These are phyloP conservation scores for Lagopus leucura DNA, from an alignment of 2,113 vertebrate genomes.

Conservation along the genomic window DNA sequence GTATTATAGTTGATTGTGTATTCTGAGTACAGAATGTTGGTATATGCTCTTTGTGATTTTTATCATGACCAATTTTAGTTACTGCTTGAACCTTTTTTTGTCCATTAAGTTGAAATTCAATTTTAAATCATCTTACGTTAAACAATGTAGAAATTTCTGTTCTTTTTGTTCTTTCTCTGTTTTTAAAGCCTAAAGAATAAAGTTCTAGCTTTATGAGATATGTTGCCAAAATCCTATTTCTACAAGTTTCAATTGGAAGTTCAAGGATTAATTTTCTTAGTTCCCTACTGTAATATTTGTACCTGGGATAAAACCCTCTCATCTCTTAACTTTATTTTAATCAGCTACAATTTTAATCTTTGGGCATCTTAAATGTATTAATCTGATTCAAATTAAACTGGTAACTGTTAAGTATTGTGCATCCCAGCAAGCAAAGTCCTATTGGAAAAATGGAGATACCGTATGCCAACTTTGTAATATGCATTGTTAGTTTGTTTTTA, in stretches of 20 bases:
- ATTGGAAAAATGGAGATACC: not conserved
- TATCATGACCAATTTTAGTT: not conserved
- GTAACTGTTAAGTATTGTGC: not conserved
- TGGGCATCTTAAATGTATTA: not conserved
- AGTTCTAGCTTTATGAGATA: not conserved
- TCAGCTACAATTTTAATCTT: not conserved
- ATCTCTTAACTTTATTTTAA: not conserved
- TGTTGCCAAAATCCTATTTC: not conserved
- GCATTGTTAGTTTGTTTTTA: slow-evolving; percentile 4
- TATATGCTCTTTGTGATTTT: not conserved
- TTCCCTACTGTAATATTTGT: not conserved
- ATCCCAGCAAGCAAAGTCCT: not conserved
- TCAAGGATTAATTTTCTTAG: not conserved
- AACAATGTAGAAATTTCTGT: not conserved
- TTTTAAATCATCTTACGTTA: not conserved
- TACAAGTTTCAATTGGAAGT: not conserved
- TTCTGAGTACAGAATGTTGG: not conserved
- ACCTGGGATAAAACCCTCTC: not conserved
- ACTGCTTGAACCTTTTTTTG: not conserved
- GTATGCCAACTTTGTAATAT: not conserved
- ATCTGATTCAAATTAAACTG: slow-evolving; percentile 28
- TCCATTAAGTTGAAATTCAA: not conserved
- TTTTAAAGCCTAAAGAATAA: not conserved
- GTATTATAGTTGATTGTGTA: not conserved
- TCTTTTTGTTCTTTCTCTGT: not conserved